Evolutionary conservation across 2,888 invertebrate species (phyloP).

Genomic region (Exocentrus adspersus): DNA sequence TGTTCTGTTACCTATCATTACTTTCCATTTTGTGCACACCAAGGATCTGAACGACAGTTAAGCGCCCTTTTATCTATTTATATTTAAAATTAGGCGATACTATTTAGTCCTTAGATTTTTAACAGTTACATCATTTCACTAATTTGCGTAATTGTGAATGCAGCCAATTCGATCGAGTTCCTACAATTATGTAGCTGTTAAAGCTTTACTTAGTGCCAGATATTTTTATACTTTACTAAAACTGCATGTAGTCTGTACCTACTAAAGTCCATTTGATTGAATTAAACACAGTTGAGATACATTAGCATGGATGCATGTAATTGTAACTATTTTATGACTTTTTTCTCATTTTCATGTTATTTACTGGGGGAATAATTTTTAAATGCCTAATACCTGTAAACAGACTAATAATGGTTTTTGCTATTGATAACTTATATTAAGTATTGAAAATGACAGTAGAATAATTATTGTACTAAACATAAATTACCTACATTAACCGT

Average conservation of each 20-base stretch:
- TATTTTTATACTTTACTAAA: constrained; percentile 24
- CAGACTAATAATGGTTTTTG: neutral
- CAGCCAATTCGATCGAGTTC: constrained; percentile 1
- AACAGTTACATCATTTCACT: constrained; percentile 22
- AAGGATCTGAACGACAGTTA: constrained; percentile 58
- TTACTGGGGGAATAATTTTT: too few relatives aligned
- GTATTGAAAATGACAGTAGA: neutral
- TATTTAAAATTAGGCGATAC: constrained; percentile 20
- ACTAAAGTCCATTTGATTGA: constrained; percentile 13
- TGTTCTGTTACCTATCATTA: constrained; percentile 48
- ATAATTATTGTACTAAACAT: too few relatives aligned
- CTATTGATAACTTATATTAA: neutral
- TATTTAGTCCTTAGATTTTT: constrained; percentile 14
- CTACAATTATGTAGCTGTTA: constrained; percentile 31
- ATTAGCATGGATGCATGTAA: constrained; percentile 23
- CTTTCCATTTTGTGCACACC: constrained; percentile 57
- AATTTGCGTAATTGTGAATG: neutral
- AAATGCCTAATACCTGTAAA: too few relatives aligned
- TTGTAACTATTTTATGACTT: neutral
- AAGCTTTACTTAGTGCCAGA: constrained; percentile 34
- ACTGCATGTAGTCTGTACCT: constrained; percentile 30
- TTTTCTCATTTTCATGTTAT: constrained; percentile 3
- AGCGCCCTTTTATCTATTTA: constrained; percentile 49
- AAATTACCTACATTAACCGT: too few relatives aligned
- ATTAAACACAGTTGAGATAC: constrained; percentile 19